Evolutionary conservation across 2,888 invertebrate species (phyloP), one percentile per base, ranked within the genome.

Genomic region (Cosmopolites sordidus): DNA sequence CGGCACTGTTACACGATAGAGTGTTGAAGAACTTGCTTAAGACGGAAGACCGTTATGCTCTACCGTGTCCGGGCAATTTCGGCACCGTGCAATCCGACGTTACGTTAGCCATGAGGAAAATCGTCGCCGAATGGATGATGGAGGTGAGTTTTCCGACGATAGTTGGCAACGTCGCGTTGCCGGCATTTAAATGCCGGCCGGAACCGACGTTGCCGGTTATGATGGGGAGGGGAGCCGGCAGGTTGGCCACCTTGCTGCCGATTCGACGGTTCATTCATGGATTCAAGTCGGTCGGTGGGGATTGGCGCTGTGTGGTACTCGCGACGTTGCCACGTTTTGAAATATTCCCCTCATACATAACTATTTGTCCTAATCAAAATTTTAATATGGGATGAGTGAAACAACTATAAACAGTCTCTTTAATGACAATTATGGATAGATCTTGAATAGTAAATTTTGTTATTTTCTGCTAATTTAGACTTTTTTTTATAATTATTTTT

Each of bases 121-220:
- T 92, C 74, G 92, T 95, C 69, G 87, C 92, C 67, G 89, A 91
- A 75, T 96, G 96, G 96, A 95, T 96, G 95, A 84, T 92, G 77
- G 95, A 96, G 90, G 95, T 95, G 81, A 79, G 33, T 33, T 33
- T 33, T 11, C n/a, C 33, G 33, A 12, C 5, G 11, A 33, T 4
- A n/a, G 2, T 4, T 33, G 33, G 33, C 33, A 33, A 33, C 33
- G 33, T 33, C 33, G 33, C 11, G n/a, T 11, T 4, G 27, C 27
- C 5, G 33, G 33, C 12, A 12, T 33, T 33, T 33, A 33, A 33
- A 33, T 33, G 33, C 33, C 33, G 33, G 33, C n/a, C 33, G n/a
- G 33, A 27, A 27, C 27, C 27, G 27, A 12, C 12, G 33, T 33
- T n/a, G 33, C 33, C n/a, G 8, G 33, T 9, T 11, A 11, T 11